Percentiles rank a stretch among this genome's conserved stretches.
phyloP scores from a whole-genome alignment of 1,140 invertebrate species.

The Zophobas atratus region DNA sequence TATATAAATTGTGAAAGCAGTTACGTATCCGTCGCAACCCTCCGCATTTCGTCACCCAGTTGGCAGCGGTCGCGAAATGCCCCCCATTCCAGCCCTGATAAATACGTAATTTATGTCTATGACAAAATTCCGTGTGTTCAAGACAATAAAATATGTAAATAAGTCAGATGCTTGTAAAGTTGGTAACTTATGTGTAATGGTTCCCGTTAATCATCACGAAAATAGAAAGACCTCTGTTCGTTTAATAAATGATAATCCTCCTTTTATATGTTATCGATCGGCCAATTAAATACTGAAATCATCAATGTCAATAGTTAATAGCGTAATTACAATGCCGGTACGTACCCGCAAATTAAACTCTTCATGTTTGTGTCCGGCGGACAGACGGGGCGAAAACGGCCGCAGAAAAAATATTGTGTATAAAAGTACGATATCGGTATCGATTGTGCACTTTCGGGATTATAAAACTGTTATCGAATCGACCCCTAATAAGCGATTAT shows the following conservation, averaged over 20 bases:
- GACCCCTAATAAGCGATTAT: constrained; percentile 36
- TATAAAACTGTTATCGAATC: constrained; percentile 34
- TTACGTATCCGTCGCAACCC: not conserved
- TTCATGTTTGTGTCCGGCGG: constrained; percentile 16
- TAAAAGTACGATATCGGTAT: not conserved
- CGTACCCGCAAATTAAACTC: constrained; percentile 34
- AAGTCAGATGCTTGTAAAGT: constrained; percentile 47
- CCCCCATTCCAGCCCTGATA: constrained; percentile 3
- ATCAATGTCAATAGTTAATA: constrained; percentile 40
- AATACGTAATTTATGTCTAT: constrained; percentile 48
- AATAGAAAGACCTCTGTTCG: constrained; percentile 33
- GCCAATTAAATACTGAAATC: constrained; percentile 38
- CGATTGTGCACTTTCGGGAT: constrained; percentile 23
- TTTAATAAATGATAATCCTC: constrained; percentile 39
- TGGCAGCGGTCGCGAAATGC: not conserved
- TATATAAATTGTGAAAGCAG: too few species aligned
- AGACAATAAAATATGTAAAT: constrained; percentile 48
- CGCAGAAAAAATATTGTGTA: not conserved
- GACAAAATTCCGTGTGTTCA: constrained; percentile 40
- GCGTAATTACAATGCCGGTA: constrained; percentile 31
- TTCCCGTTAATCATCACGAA: constrained; percentile 44
- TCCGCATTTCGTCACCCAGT: not conserved
- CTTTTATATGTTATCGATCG: constrained; percentile 36
- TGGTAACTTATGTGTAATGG: constrained; percentile 47
- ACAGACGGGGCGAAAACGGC: constrained; percentile 2